Conservation (phyloP, 2,888 invertebrate species). For the Calameuta idolon region DNA sequence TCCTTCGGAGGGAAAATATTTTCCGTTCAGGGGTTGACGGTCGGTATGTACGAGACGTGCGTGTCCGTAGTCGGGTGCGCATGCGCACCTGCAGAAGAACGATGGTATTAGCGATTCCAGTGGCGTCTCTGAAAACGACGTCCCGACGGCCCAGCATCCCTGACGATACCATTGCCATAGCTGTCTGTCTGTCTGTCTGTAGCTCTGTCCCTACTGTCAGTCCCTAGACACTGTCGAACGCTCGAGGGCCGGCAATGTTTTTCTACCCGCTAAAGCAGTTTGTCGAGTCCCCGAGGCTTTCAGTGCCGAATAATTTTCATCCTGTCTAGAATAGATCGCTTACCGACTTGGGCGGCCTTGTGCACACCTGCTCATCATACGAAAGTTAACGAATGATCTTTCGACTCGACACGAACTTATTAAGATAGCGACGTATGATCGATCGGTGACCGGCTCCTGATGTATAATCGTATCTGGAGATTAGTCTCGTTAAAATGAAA, state of each 20-base stretch:
- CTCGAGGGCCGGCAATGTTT: conserved; percentile 21
- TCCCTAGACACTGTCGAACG: background rate
- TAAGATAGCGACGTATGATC: background rate
- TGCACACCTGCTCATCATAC: background rate
- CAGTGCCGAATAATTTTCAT: conserved; percentile 5
- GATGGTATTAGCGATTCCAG: conserved; percentile 20
- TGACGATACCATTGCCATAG: conserved; percentile 37
- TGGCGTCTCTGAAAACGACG: conserved; percentile 33
- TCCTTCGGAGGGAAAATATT: background rate
- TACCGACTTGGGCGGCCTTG: background rate
- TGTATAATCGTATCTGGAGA: background rate
- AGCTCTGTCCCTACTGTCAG: conserved; percentile 11
- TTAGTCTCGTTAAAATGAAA: background rate
- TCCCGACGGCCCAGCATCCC: conserved; percentile 41
- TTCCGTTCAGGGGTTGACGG: background rate
- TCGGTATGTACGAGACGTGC: background rate
- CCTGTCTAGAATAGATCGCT: background rate
- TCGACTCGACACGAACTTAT: background rate
- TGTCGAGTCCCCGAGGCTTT: conserved; percentile 24
- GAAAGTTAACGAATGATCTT: background rate
- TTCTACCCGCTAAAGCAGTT: conserved; percentile 24
- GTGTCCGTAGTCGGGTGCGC: background rate
- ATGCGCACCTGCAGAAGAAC: background rate
- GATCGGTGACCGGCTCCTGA: background rate
- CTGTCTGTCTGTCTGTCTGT: conserved; percentile 40